These are phyloP conservation scores for Mystacides longicornis DNA, from an alignment of 2,888 invertebrate species.

Conservation along the genomic window DNA sequence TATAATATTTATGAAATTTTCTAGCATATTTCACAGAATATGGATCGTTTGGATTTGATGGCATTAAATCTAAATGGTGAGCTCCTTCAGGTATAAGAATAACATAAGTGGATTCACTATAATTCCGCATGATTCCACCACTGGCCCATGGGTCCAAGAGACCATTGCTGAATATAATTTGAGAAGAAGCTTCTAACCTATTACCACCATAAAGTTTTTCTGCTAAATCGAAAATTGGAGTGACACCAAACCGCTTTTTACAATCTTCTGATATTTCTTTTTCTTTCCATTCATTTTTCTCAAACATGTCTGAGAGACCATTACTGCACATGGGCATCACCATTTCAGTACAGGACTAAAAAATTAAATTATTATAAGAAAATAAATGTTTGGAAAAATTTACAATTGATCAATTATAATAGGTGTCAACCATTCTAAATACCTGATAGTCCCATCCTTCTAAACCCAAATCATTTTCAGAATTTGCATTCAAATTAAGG, in stretches of 20 bases:
- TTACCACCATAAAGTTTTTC: slow-evolving; percentile 75
- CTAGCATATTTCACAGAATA: slow-evolving; percentile 56
- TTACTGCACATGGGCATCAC: slow-evolving; percentile 88
- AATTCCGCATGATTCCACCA: slow-evolving; percentile 68
- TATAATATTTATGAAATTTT: slow-evolving; percentile 44
- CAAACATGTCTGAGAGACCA: slow-evolving; percentile 78
- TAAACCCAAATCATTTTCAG: slow-evolving; percentile 52
- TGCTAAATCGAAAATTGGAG: slow-evolving; percentile 59
- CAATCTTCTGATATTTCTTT: slow-evolving; percentile 60
- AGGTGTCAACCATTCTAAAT: slow-evolving; percentile 15
- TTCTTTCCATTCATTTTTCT: slow-evolving; percentile 65
- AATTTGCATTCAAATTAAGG: slow-evolving; percentile 52
- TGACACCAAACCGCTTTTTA: slow-evolving; percentile 58
- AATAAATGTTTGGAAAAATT: neutral
- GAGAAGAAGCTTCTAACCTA: slow-evolving; percentile 51
- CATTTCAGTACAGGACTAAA: slow-evolving; percentile 90
- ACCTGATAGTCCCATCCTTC: slow-evolving; percentile 81
- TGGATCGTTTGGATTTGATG: slow-evolving; percentile 56
- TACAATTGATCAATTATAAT: neutral
- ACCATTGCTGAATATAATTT: slow-evolving; percentile 79
- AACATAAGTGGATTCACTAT: slow-evolving; percentile 58
- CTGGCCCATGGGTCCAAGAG: slow-evolving; percentile 82
- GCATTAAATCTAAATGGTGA: slow-evolving; percentile 78
- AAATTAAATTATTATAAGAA: slow-evolving; percentile 1
- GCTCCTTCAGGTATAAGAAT: slow-evolving; percentile 76